These are phyloP conservation scores for Chaenocephalus aceratus DNA, from an alignment of 2,113 vertebrate genomes.

Conservation along the genomic window DNA sequence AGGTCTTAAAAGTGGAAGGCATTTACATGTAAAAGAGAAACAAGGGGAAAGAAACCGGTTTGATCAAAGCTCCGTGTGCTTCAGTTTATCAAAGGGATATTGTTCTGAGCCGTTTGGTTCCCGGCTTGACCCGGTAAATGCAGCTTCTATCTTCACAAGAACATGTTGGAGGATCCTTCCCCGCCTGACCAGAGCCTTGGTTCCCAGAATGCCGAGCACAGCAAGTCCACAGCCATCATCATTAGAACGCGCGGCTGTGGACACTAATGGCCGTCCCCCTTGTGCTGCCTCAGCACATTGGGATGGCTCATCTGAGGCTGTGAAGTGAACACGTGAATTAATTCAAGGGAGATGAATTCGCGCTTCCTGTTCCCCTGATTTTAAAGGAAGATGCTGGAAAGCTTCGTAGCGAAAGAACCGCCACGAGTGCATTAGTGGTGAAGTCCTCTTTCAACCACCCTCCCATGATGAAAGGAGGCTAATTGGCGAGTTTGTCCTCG, in stretches of 20 bases:
- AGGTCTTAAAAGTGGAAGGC: neutral
- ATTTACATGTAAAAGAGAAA: constrained; percentile 15
- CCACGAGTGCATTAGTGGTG: constrained; percentile 13
- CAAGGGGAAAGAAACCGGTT: neutral
- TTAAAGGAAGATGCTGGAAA: constrained; percentile 28
- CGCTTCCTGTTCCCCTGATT: constrained; percentile 8
- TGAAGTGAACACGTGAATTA: constrained; percentile 71
- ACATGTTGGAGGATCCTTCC: constrained; percentile 38
- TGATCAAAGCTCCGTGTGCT: constrained; percentile 30
- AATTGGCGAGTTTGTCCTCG: constrained; percentile 66
- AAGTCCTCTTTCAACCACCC: constrained; percentile 42
- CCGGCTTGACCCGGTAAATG: constrained; percentile 39
- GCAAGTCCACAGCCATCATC: constrained; percentile 81
- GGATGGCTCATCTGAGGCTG: constrained; percentile 52
- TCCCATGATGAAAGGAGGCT: constrained; percentile 55
- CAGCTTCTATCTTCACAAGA: constrained; percentile 44
- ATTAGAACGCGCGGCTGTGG: constrained; percentile 70
- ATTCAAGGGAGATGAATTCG: constrained; percentile 60
- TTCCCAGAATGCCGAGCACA: constrained; percentile 71
- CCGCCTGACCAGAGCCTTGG: constrained; percentile 15
- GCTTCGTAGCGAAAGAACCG: constrained; percentile 6
- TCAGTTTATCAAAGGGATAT: constrained; percentile 18
- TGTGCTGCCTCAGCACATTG: constrained; percentile 82
- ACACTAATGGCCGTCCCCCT: constrained; percentile 77
- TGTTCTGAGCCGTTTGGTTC: constrained; percentile 34